Percentiles rank a stretch among this genome's conserved stretches.
Conservation (phyloP, 2,113 vertebrate genomes). For the Euleptes europaea region DNA sequence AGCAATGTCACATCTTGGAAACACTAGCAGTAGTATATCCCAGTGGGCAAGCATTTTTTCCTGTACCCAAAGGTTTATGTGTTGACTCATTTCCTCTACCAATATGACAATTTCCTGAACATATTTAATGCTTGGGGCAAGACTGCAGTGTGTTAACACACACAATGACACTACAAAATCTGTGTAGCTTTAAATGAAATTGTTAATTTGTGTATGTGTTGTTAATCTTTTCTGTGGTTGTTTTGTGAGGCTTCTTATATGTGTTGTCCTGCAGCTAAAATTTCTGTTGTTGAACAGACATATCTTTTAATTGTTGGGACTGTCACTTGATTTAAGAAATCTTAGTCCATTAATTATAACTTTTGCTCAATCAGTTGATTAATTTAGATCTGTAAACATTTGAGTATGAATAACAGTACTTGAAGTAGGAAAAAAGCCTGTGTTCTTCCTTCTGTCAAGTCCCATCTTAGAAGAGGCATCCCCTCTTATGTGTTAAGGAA, state of each 20-base stretch:
- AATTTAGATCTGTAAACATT: not conserved
- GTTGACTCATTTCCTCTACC: conserved; percentile 93
- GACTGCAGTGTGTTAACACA: conserved; percentile 63
- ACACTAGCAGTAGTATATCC: conserved; percentile 85
- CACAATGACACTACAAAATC: conserved; percentile 50
- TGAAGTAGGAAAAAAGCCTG: not conserved
- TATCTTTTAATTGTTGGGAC: conserved; percentile 40
- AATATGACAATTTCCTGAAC: conserved; percentile 89
- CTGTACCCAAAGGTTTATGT: conserved; percentile 76
- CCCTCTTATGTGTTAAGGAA: not conserved
- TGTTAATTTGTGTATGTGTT: not conserved
- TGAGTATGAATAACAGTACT: not conserved
- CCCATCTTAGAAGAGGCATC: not conserved
- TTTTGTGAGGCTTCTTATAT: conserved; percentile 37
- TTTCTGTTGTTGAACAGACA: conserved; percentile 52
- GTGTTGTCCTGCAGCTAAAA: conserved; percentile 36
- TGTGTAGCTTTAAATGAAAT: conserved; percentile 45
- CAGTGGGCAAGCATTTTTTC: conserved; percentile 84
- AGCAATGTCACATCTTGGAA: conserved; percentile 87
- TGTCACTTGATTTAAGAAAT: not conserved
- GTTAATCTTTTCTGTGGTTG: conserved; percentile 50
- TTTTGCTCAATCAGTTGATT: not conserved
- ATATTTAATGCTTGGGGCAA: conserved; percentile 85
- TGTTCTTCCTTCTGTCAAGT: not conserved
- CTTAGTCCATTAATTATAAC: not conserved